phyloP scores from a whole-genome alignment of 1,140 invertebrate genomes.

The Drosophila melanica region DNA sequence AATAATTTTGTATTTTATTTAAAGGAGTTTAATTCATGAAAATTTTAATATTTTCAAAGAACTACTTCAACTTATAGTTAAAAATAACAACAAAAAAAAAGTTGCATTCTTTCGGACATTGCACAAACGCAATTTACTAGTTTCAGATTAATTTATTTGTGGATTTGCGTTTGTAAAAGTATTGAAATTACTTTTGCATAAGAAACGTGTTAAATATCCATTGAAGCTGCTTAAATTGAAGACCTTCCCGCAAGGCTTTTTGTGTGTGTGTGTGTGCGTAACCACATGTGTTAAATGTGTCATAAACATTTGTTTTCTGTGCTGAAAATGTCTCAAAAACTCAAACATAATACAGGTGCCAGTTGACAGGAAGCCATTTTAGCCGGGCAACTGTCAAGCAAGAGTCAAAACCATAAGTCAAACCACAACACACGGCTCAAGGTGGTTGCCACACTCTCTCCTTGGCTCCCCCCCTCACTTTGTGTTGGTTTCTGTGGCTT shows the following conservation, averaged over 20 bases:
- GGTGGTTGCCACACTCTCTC: background rate
- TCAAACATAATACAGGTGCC: conserved; percentile 28
- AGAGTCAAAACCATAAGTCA: conserved; percentile 71
- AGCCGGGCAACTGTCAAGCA: conserved; percentile 42
- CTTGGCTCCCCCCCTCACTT: background rate
- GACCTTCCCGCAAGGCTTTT: conserved; percentile 5
- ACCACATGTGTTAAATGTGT: conserved; percentile 72
- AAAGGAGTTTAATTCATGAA: no score
- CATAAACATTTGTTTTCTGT: conserved; percentile 64
- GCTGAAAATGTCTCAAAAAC: conserved; percentile 52
- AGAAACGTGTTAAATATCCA: conserved; percentile 16
- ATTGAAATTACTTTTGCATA: conserved; percentile 6
- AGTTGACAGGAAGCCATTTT: conserved; percentile 28
- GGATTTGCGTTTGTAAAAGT: no score
- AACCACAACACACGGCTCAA: conserved; percentile 62
- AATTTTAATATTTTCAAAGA: no score
- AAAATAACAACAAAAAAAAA: no score
- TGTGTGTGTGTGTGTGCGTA: conserved; percentile 35
- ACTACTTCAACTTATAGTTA: no score
- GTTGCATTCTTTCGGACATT: no score
- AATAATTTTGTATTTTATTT: no score
- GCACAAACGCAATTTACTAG: no score
- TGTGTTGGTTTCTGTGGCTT: conserved; percentile 37
- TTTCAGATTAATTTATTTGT: no score
- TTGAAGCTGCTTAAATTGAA: background rate